phyloP scores from a whole-genome alignment of 2,888 invertebrate species.

The Agrypnus murinus region DNA sequence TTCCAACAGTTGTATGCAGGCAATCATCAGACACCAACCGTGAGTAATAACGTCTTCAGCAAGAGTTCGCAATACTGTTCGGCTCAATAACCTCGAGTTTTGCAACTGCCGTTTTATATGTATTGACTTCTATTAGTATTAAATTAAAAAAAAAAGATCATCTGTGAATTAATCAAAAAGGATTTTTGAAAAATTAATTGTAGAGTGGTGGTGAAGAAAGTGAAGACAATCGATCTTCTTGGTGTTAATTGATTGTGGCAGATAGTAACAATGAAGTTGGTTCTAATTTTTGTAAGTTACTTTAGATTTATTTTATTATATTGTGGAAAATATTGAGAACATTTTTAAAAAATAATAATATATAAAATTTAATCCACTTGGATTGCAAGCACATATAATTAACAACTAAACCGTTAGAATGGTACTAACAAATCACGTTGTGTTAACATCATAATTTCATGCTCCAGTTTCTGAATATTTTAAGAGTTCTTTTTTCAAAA shows the following conservation, averaged over 20 bases:
- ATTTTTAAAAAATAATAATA: no score
- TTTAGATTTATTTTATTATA: slow-evolving; percentile 20
- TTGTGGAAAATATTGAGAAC: no score
- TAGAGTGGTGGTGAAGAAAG: no score
- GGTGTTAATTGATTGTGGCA: slow-evolving; percentile 9
- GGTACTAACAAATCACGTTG: background rate
- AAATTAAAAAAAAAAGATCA: no score
- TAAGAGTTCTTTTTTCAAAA: background rate
- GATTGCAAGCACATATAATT: background rate
- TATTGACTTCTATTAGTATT: background rate
- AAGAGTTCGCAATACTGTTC: slow-evolving; percentile 42
- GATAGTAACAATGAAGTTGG: slow-evolving; percentile 22
- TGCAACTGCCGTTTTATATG: slow-evolving; percentile 42
- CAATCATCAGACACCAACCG: slow-evolving; percentile 41
- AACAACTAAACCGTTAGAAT: slow-evolving; percentile 1
- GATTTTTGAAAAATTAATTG: no score
- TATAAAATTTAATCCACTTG: background rate
- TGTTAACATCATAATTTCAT: slow-evolving; percentile 9
- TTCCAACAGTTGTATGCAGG: slow-evolving; percentile 46
- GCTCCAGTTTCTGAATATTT: background rate
- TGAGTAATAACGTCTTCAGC: slow-evolving; percentile 41
- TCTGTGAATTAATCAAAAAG: no score
- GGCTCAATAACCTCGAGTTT: slow-evolving; percentile 50
- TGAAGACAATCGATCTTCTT: background rate
- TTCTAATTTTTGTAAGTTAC: slow-evolving; percentile 36